Base-by-base conservation (phyloP, 2,113 vertebrate species). In the Conger conger region DNA sequence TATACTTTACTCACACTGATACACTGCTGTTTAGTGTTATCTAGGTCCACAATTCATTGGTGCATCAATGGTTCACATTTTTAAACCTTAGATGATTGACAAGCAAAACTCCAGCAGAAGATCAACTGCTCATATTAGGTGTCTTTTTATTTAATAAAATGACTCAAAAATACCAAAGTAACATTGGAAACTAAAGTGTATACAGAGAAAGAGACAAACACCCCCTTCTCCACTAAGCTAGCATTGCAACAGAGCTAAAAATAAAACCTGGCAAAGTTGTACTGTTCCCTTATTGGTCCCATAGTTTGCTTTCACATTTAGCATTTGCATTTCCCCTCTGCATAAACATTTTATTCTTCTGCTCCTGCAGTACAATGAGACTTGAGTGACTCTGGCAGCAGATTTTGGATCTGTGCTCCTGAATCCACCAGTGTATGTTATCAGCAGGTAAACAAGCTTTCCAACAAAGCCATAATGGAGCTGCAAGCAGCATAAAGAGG, bases 381-480 rank as follows among this genome's bases (percentile, higher is more conserved):
- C 94, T 94, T 93, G 95, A 94, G 94, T 94, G 94, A 95, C 93
- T 95, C 94, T 96, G 95, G 95, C 95, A 96, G 93, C 92, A 93
- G 91, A 93, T 94, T 94, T 93, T 95, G 95, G 95, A 96, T 94
- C 93, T 93, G 90, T 93, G 94, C 93, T 94, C 93, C 94, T 93
- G 93, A 93, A 96, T 95, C 94, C 95, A 94, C 94, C 94, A 93
- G 94, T 95, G 93, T 95, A 95, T 95, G 95, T 96, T 96, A 95
- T 96, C 95, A 96, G 95, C 95, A 96, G 95, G 95, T 96, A 95
- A 95, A 96, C 95, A 96, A 96, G 95, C 95, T 93, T 93, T 93
- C 94, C 87, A 94, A 96, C 95, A 96, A 96, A 95, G 94, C 94
- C 93, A 95, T 95, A 94, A 95, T 95, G 94, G 94, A 94, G 93